Percentiles rank a stretch among this genome's conserved stretches.
phyloP scores from a whole-genome alignment of 1,140 invertebrate genomes.

The Drosophila rufa region DNA sequence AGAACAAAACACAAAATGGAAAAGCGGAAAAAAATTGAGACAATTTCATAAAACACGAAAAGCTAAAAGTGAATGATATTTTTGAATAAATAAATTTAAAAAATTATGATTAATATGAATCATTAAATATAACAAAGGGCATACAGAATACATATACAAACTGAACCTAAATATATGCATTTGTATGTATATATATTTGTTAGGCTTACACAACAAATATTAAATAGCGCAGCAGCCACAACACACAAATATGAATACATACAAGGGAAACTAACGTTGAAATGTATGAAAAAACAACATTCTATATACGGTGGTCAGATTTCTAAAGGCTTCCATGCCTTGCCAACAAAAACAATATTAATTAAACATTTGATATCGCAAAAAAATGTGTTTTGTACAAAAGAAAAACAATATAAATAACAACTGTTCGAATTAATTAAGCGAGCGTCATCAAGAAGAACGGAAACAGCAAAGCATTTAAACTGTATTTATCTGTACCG shows the following conservation, averaged over 20 bases:
- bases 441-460: slow-evolving; percentile 41
- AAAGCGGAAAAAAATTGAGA: slow-evolving; percentile 13
- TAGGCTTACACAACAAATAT: slow-evolving; percentile 63
- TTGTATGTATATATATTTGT: slow-evolving; percentile 53
- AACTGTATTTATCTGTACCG: slow-evolving; percentile 72
- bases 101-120: slow-evolving; percentile 51
- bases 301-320: slow-evolving; percentile 52
- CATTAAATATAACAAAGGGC: slow-evolving; percentile 56
- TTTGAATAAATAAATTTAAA: slow-evolving; percentile 76
- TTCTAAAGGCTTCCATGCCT: slow-evolving; percentile 39
- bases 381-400: slow-evolving; percentile 61
- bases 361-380: slow-evolving; percentile 49
- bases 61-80: slow-evolving; percentile 68
- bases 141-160: slow-evolving; percentile 57
- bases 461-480: slow-evolving; percentile 72
- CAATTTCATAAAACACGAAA: slow-evolving; percentile 37
- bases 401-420: slow-evolving; percentile 28
- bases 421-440: slow-evolving; percentile 61
- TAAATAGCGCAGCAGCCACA: slow-evolving; percentile 72
- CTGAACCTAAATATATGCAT: slow-evolving; percentile 43
- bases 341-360: slow-evolving; percentile 57
- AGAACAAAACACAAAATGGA: slow-evolving; percentile 14
- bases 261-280: slow-evolving; percentile 50
- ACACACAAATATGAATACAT: slow-evolving; percentile 42
- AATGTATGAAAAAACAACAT: slow-evolving; percentile 47